Evolutionary conservation across 2,113 vertebrate genomes (phyloP), one percentile per base, ranked within the genome.

Genomic region (Cyrtonyx montezumae): DNA sequence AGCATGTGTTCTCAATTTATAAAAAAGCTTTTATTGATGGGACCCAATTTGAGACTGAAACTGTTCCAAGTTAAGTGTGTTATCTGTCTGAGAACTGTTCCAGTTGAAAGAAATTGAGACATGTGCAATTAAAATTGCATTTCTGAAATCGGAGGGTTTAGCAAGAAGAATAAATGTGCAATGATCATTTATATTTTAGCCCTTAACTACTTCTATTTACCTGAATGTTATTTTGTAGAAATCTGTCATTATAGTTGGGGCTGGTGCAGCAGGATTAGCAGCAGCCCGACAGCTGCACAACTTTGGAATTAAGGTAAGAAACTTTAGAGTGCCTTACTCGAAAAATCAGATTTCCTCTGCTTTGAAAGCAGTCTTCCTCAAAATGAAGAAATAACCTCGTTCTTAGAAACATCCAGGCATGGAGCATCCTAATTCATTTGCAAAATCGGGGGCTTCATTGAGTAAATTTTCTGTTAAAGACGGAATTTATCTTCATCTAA

Each of bases 281-380:
- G 99, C 99, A 88, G 99, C 99, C 13, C 97, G 99, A 40, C 99
- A 99, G 92, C 97, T 99, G 73, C 98, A 99, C 79, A 99, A 99
- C 96, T 99, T 99, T 97, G 99, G 99, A 95, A 98, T 99, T 96
- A 98, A 99, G 98, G 99, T 99, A 97, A 96, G 91, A 90, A 65
- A 43, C 77, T 46, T 76, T 28, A 58, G 45, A 68, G 37, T 49
- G 28, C 16, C 13, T 46, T 34, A 55, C 40, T 59, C 42, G 11
- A 63, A 93, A 86, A 42, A 66, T 14, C 13, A 66, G 28, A 46
- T 9, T 49, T 53, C 9, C 8, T 51, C 18, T 90, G 46, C 18
- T 75, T 85, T 88, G 73, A 46, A 73, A 86, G 63, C 34, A 32
- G 42, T 88, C 10, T 75, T 51, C 56, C 56, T 87, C 59, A 92